Percentiles rank a stretch among this genome's conserved stretches.
Conservation (phyloP, 2,113 vertebrate genomes). For the Ptilorrhoa leucosticta region DNA sequence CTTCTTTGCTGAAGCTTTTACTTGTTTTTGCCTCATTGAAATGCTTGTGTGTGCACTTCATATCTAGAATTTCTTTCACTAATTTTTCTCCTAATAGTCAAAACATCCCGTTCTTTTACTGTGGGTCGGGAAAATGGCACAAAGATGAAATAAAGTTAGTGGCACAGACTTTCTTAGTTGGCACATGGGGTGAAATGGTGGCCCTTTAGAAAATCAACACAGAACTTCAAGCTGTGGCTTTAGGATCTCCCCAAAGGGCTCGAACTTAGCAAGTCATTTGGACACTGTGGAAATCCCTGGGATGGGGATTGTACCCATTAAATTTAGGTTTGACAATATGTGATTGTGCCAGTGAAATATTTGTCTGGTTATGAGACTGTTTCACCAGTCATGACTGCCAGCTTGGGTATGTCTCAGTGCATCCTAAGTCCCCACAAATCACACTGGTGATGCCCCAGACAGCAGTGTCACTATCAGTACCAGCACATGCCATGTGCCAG, state of each 20-base stretch:
- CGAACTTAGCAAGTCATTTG: rapidly evolving
- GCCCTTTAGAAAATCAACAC: neutral
- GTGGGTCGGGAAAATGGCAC: neutral
- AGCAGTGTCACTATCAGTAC: neutral
- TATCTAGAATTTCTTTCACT: neutral
- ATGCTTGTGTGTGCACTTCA: neutral
- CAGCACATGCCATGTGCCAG: neutral
- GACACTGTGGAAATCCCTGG: neutral
- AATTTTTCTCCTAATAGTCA: neutral
- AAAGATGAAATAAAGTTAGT: neutral
- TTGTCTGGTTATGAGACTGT: neutral
- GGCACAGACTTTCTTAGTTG: neutral
- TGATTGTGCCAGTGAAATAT: neutral
- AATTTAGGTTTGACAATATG: neutral
- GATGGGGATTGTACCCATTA: neutral
- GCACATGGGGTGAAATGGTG: neutral
- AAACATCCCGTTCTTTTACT: neutral
- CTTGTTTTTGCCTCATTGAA: neutral
- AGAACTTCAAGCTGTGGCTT: neutral
- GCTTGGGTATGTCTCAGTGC: neutral
- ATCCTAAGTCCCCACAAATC: neutral
- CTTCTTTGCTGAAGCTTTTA: neutral
- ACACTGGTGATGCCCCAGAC: neutral
- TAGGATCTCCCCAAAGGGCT: neutral
- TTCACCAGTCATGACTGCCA: neutral